Conservation (phyloP, 2,113 vertebrate species). For the Chinchilla lanigera region DNA sequence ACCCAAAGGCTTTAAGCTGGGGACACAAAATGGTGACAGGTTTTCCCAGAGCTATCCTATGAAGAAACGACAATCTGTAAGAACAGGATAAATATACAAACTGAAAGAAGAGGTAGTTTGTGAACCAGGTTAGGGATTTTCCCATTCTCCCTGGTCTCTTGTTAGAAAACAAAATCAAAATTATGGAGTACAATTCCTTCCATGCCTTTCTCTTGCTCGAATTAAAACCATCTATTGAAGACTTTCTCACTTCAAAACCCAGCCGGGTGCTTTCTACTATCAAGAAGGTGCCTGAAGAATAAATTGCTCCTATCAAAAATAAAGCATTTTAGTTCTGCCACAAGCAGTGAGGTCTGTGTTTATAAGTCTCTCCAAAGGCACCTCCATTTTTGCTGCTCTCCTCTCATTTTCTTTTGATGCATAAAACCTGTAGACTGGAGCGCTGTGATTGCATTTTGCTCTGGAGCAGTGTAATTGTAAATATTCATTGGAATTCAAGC, state of each 20-base stretch:
- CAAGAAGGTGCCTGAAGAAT: conserved; percentile 85
- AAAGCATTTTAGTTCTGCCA: conserved; percentile 87
- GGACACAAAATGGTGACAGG: conserved; percentile 46
- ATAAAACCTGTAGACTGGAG: conserved; percentile 84
- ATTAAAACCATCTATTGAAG: conserved; percentile 82
- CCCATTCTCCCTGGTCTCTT: conserved; percentile 62
- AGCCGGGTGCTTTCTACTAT: conserved; percentile 82
- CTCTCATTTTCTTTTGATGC: conserved; percentile 87
- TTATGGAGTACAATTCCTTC: conserved; percentile 66
- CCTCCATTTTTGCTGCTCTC: conserved; percentile 85
- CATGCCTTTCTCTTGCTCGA: conserved; percentile 78
- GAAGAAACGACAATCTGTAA: neutral
- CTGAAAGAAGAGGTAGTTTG: conserved; percentile 11
- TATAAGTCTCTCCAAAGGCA: conserved; percentile 87
- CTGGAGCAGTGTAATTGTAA: conserved; percentile 86
- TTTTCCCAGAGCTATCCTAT: neutral
- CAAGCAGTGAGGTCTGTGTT: conserved; percentile 85
- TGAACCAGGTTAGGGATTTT: conserved; percentile 50
- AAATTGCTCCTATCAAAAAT: conserved; percentile 87
- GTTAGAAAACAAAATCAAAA: conserved; percentile 77
- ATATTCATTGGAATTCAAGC: conserved; percentile 89
- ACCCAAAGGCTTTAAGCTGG: conserved; percentile 40
- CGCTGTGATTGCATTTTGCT: conserved; percentile 85
- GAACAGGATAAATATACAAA: conserved; percentile 51
- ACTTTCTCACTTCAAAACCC: conserved; percentile 83